These are phyloP conservation scores for Hyppa rectilinea DNA, from an alignment of 2,888 invertebrate genomes.

Conservation along the genomic window DNA sequence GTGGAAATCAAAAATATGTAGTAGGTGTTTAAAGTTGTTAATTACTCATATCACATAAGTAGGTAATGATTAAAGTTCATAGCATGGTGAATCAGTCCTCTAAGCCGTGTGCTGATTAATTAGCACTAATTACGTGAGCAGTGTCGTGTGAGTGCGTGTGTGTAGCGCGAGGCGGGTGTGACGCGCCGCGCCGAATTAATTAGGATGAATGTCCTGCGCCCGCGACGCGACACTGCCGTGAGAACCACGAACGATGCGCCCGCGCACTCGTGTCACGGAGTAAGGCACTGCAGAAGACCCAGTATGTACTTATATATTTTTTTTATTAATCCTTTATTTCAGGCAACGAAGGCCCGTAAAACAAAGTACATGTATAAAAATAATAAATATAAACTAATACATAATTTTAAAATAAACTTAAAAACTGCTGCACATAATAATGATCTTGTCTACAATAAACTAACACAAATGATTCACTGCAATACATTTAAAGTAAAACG, in stretches of 20 bases:
- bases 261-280: constrained; percentile 1
- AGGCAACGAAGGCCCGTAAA: no score
- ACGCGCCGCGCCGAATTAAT: constrained; percentile 59
- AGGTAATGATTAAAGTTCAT: background rate
- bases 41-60: background rate
- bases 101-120: constrained; percentile 33
- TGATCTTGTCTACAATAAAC: background rate
- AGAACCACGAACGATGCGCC: constrained; percentile 50
- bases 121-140: constrained; percentile 27
- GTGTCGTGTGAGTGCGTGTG: constrained; percentile 14
- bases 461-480: background rate
- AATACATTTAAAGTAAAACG: background rate
- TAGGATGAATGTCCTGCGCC: constrained; percentile 65
- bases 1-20: background rate
- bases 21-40: background rate
- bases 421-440: no score
- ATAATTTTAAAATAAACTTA: no score
- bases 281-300: constrained; percentile 14
- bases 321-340: no score
- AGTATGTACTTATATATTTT: no score
- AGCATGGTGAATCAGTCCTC: constrained; percentile 13
- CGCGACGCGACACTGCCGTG: constrained; percentile 51
- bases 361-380: no score
- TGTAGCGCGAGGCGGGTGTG: constrained; percentile 11
- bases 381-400: no score